Conservation (phyloP, 2,888 invertebrate genomes). For the Lasioglossum zephyrum region DNA sequence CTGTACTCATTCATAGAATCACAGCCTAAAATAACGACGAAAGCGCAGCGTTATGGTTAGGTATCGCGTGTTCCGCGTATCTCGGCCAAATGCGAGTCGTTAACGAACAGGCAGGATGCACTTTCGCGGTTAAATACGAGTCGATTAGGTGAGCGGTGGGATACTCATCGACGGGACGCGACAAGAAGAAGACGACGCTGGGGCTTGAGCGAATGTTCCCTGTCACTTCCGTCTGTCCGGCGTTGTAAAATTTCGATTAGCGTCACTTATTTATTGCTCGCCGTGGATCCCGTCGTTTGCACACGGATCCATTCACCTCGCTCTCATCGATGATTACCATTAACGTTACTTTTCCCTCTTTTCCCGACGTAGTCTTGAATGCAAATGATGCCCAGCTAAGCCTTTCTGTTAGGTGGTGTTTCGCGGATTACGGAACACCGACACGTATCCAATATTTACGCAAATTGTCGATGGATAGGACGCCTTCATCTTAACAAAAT, state of each 20-base stretch:
- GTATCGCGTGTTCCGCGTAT: not conserved
- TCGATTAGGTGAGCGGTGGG: conserved; percentile 26
- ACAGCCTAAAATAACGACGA: not conserved
- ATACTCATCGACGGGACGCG: conserved; percentile 19
- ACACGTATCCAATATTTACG: conserved; percentile 8
- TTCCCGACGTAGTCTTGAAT: not conserved
- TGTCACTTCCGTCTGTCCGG: conserved; percentile 19
- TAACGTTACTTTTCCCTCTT: not conserved
- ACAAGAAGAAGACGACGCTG: not conserved
- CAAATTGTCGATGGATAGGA: not conserved
- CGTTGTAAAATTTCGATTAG: conserved; percentile 23
- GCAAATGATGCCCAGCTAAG: not conserved
- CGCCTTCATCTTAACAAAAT: not conserved
- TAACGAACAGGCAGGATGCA: conserved; percentile 29
- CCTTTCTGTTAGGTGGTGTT: not conserved
- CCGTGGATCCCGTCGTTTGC: not conserved
- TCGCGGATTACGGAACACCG: conserved; percentile 5
- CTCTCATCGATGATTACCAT: not conserved
- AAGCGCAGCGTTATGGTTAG: not conserved
- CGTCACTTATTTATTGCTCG: conserved; percentile 5
- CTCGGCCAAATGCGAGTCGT: not conserved
- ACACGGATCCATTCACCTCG: conserved; percentile 17
- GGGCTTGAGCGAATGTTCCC: not conserved
- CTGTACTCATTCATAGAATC: not conserved
- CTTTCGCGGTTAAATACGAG: conserved; percentile 42